Conservation (phyloP, 2,797 vertebrate species). For the Tiaroga cobitis region DNA sequence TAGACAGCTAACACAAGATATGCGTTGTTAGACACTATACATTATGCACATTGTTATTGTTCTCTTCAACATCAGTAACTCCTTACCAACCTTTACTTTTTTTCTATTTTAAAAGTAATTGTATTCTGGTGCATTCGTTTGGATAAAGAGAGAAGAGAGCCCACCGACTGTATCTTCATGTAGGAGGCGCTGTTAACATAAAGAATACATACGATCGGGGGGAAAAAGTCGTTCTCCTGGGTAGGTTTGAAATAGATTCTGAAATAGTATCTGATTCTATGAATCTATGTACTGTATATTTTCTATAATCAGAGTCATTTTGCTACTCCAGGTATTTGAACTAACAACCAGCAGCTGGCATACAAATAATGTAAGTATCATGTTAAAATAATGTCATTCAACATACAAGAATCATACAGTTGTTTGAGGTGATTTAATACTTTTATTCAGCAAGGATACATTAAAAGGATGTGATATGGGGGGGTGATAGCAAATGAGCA, state of each 20-base stretch:
- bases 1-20: neutral
- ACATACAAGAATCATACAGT: neutral
- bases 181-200: slow-evolving; percentile 10
- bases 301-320: neutral
- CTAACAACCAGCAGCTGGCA: neutral
- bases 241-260: neutral
- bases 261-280: neutral
- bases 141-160: neutral
- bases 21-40: neutral
- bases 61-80: neutral
- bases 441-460: neutral
- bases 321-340: slow-evolving; percentile 9
- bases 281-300: neutral
- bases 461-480: too few relatives aligned
- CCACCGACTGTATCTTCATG: neutral
- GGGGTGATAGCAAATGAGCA: neutral
- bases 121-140: neutral
- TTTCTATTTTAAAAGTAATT: slow-evolving; percentile 1
- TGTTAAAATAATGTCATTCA: neutral
- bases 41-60: neutral
- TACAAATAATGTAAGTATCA: slow-evolving; percentile 46
- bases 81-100: neutral
- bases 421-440: neutral
- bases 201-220: neutral
- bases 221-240: neutral